Base-by-base conservation (phyloP, 1,140 invertebrate genomes). In the Fopius arisanus region DNA sequence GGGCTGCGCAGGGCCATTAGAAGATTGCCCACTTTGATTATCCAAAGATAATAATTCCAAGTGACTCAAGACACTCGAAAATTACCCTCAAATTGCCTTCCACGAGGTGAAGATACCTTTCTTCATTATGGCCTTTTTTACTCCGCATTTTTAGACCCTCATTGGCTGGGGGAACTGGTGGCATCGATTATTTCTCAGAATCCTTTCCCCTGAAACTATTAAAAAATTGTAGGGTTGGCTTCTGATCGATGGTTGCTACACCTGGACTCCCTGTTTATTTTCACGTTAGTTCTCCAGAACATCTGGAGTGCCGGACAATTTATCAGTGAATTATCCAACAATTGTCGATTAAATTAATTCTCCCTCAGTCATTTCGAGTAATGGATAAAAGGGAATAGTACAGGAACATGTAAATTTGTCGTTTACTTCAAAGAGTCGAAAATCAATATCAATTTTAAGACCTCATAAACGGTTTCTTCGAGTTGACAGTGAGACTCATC, bases 81-180 rank as follows among this genome's bases (percentile, higher is more conserved):
- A 79, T 78, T 79, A 78, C 78, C 71, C 75, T 75, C 67, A 79
- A 79, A 79, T 79, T 78, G 77, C 73, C 75, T 78, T 63, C 68
- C 75, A 48, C 72, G 37, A 69, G 67, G 72, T 43, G 59, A 40
- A 72, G 59, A 59, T 59, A 59, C 54, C 54, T 67, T 66, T 68
- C 66, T 43, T 67, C 72, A 33, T 62, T 62, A 23, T 43, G 16
- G 28, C 48, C 51, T 67, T 69, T 68, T 63, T 69, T 69, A 28
- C 16, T 1, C 37, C 14, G 43, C 48, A 62, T 63, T 73, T 73
- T 73, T 51, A 41, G 62, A 26, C 65, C 26, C 65, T 73, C 65
- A 7, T 59, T 59, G 54, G 10, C 2, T 7, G 23, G 7, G 6
- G 54, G 54, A 23, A 21, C 54, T 21, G 54, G 54, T 59, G 54